Base-by-base conservation (phyloP, 1,140 invertebrate genomes). In the Ceratosolen solmsi region DNA sequence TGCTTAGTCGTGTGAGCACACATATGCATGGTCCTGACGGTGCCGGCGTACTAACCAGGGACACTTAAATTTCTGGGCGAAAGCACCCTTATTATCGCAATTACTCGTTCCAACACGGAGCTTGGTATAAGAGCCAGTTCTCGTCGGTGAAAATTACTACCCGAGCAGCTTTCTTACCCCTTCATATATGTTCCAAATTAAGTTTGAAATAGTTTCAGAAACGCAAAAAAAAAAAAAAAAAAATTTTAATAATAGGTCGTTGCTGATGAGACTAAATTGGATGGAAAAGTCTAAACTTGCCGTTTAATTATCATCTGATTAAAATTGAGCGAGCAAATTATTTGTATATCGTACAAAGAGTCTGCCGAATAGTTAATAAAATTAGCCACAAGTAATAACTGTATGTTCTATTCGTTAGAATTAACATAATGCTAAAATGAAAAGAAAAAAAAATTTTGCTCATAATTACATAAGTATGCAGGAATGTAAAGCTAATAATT, bases 51-150 rank as follows among this genome's bases (percentile, higher is more conserved):
- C 72, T 77, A 77, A 77, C 63, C 80, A 77, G 80, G 65, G 80
- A 82, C 80, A 82, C 74, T 82, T 82, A 82, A 82, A 82, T 77
- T 80, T 80, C 73, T 71, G 74, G 80, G 80, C 65, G 65, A 82
- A 82, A 82, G 80, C 74, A 82, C 73, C 73, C 80, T 82, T 77
- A 82, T 82, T 82, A 77, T 82, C 80, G 80, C 80, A 82, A 82
- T 82, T 82, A 82, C 73, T 77, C 80, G 73, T 68, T 80, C 79
- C 79, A 74, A 41, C 56, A 54, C 30, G 15, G 13, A 30, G 38
- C 33, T 68, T 58, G 58, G 46, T 71, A 54, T 79, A 71, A 71
- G 77, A 79, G 49, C 77, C 58, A 68, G 63, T 36, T 17, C 77
- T 71, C 65, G 51, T 49, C 36, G 20, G 78, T 25, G 73, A 71